Percentiles rank a stretch among this genome's conserved stretches.
Evolutionary conservation across 2,113 vertebrate genomes (phyloP).

Genomic region (Scortum barcoo): DNA sequence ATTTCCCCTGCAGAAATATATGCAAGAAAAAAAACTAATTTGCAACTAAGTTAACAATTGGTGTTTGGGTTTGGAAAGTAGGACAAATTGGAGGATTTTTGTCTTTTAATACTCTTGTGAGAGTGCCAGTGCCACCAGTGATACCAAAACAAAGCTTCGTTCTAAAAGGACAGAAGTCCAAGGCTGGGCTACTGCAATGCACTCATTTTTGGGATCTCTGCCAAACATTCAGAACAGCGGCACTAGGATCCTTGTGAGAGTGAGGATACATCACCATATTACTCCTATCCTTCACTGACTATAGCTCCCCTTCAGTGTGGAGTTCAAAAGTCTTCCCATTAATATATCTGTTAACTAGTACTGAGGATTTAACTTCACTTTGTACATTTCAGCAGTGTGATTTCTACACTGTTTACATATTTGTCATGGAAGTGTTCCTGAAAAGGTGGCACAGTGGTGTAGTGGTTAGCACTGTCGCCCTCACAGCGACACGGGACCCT

Average conservation of each 20-base stretch:
- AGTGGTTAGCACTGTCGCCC: no score
- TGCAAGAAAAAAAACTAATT: background rate
- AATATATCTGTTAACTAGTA: background rate
- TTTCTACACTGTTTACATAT: background rate
- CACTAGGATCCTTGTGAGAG: slow-evolving; percentile 34
- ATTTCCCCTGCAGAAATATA: background rate
- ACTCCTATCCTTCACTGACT: slow-evolving; percentile 5
- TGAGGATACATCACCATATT: slow-evolving; percentile 11
- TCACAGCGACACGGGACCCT: no score
- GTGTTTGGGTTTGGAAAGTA: background rate
- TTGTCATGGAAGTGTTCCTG: background rate
- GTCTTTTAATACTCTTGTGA: background rate
- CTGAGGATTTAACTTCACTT: background rate
- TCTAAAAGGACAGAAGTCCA: background rate
- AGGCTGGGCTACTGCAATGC: background rate
- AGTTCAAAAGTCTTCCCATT: slow-evolving; percentile 30
- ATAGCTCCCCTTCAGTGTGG: background rate
- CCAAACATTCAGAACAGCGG: slow-evolving; percentile 23
- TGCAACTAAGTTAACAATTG: background rate
- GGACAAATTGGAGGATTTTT: background rate
- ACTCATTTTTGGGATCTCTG: slow-evolving; percentile 31
- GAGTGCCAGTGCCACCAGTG: slow-evolving; percentile 23
- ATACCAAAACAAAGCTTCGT: slow-evolving; percentile 9
- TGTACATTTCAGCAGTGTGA: background rate
- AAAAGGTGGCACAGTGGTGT: no score